Evolutionary conservation across 2,797 vertebrate species (phyloP).

Genomic region (Merluccius polli): DNA sequence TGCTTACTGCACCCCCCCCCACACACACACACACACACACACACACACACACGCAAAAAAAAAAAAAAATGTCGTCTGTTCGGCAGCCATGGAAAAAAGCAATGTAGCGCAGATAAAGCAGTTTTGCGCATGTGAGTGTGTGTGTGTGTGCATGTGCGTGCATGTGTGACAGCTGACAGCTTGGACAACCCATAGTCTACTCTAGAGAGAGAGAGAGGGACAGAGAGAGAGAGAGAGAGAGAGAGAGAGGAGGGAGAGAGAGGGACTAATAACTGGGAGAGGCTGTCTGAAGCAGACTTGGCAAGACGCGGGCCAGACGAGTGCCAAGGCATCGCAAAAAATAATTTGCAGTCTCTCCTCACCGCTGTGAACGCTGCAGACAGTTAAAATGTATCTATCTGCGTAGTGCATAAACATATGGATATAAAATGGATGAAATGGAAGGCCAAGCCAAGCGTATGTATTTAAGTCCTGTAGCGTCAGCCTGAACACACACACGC

Average conservation of each 20-base stretch:
- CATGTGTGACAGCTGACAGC: neutral
- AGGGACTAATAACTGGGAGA: conserved; percentile 24
- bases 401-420: neutral
- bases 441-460: neutral
- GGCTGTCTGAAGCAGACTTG: conserved; percentile 47
- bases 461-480: neutral
- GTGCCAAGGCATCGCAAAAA: conserved; percentile 61
- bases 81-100: conserved; percentile 1
- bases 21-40: too few relatives aligned
- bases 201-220: conserved; percentile 3
- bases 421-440: neutral
- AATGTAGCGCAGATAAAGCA: neutral
- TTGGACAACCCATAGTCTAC: neutral
- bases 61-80: neutral
- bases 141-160: neutral
- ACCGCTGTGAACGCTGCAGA: neutral
- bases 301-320: conserved; percentile 29
- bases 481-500: neutral
- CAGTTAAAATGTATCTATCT: neutral
- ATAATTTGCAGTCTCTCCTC: conserved; percentile 67
- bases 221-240: neutral
- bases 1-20: too few relatives aligned
- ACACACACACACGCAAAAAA: too few relatives aligned
- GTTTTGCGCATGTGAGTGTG: neutral
- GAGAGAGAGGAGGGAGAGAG: neutral